These are phyloP conservation scores for Malacoctenus gilli DNA, from an alignment of 2,797 vertebrate genomes.

Conservation along the genomic window DNA sequence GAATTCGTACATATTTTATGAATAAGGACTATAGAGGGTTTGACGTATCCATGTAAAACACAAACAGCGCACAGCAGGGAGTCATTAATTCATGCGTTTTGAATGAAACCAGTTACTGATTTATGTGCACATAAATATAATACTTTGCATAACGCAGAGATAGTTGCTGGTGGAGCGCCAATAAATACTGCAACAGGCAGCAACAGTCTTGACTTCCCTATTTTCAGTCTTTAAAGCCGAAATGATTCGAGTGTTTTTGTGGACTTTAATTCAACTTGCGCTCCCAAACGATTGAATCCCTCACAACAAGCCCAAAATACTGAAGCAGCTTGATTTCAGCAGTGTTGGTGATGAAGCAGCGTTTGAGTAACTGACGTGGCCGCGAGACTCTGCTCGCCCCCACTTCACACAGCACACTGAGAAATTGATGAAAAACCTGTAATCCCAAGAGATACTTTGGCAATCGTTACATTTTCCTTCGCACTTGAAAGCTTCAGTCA, in stretches of 20 bases:
- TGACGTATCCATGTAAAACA: constrained; percentile 10
- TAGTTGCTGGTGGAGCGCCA: not conserved
- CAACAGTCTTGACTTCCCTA: no score
- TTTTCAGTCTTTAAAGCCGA: no score
- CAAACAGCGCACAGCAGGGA: constrained; percentile 5
- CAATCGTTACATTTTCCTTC: no score
- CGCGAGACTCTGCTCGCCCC: no score
- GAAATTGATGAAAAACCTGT: no score
- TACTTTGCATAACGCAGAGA: constrained; percentile 18
- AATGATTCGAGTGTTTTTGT: no score
- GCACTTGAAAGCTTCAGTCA: no score
- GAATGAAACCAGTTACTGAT: constrained; percentile 28
- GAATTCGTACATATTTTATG: not conserved
- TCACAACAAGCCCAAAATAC: not conserved
- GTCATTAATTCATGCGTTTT: constrained; percentile 16
- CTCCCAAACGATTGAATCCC: no score
- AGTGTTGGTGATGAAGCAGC: no score
- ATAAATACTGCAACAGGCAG: not conserved
- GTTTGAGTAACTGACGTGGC: no score
- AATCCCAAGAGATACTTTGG: no score
- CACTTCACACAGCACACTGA: no score
- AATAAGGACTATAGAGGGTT: not conserved
- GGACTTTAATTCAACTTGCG: not conserved
- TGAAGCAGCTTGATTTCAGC: constrained; percentile 22
- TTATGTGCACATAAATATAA: constrained; percentile 21